These are phyloP conservation scores for Bellardia pandia DNA, from an alignment of 2,888 invertebrate species.

Conservation along the genomic window DNA sequence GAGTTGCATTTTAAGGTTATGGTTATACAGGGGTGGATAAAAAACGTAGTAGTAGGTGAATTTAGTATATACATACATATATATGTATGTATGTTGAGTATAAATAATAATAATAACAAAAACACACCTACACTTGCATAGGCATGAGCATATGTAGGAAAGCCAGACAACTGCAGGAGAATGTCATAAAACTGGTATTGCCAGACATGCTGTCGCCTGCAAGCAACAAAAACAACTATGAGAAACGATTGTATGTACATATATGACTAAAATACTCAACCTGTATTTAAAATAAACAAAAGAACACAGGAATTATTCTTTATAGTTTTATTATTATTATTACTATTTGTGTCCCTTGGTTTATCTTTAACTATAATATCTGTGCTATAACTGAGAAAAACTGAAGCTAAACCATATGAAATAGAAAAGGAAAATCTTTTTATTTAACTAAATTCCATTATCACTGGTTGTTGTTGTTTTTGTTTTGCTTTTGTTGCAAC, in stretches of 20 bases:
- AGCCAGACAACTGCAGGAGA: neutral
- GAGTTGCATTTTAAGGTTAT: slow-evolving; percentile 13
- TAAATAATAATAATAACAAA: neutral
- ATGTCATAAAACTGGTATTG: slow-evolving; percentile 33
- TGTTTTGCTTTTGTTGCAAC: slow-evolving; percentile 57
- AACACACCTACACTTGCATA: neutral
- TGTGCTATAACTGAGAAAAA: neutral
- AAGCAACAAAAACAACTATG: slow-evolving; percentile 4
- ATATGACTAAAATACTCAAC: slow-evolving; percentile 38
- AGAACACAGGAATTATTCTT: slow-evolving; percentile 44
- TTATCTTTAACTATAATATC: slow-evolving; percentile 13
- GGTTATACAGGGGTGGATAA: neutral
- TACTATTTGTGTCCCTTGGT: slow-evolving; percentile 43
- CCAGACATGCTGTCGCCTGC: slow-evolving; percentile 62
- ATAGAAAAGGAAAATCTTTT: slow-evolving; percentile 43
- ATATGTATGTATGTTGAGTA: neutral
- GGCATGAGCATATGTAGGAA: neutral
- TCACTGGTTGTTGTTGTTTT: slow-evolving; percentile 47
- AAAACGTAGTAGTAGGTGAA: neutral
- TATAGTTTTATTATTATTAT: slow-evolving; percentile 30
- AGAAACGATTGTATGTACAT: neutral
- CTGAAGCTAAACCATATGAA: too few relatives aligned
- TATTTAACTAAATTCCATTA: slow-evolving; percentile 68
- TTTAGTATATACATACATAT: neutral
- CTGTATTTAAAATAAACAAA: slow-evolving; percentile 60